Percentiles rank a stretch among this genome's conserved stretches.
Conservation (phyloP, 2,797 vertebrate species). For the Pantherophis alleghaniensis region DNA sequence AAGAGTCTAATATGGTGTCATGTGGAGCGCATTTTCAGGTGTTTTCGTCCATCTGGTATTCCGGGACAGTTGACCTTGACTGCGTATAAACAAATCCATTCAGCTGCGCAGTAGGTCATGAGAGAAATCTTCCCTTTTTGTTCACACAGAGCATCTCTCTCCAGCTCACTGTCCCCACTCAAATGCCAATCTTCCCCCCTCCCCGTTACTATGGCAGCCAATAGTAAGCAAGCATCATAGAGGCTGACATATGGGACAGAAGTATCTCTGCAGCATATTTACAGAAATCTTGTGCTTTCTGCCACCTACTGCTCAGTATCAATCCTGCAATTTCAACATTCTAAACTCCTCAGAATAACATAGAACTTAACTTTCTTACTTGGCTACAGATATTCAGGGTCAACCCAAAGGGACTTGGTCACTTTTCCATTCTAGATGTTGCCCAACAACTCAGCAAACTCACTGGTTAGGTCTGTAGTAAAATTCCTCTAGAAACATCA, state of each 20-base stretch:
- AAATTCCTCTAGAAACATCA: background rate
- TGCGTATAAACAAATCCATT: too few relatives aligned
- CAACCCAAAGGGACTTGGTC: background rate
- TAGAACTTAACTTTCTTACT: background rate
- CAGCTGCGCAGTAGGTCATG: too few relatives aligned
- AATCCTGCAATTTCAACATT: background rate
- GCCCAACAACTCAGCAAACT: background rate
- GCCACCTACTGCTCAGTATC: background rate
- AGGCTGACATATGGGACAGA: background rate
- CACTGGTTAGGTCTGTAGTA: too few relatives aligned
- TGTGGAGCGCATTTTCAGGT: too few relatives aligned
- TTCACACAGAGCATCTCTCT: too few relatives aligned
- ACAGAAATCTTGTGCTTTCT: background rate
- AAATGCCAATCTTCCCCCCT: too few relatives aligned
- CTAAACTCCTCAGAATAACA: background rate
- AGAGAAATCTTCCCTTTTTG: too few relatives aligned
- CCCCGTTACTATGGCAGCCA: too few relatives aligned
- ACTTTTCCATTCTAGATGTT: background rate
- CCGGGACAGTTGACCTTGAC: too few relatives aligned
- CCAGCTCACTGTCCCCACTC: too few relatives aligned
- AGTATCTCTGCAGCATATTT: background rate
- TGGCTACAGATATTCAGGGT: background rate
- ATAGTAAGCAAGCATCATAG: too few relatives aligned
- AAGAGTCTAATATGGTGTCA: background rate
- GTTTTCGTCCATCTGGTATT: too few relatives aligned